These are phyloP conservation scores for Apostichopus parvimensis DNA, from an alignment of 35 echinoderm and acorn worm species.

Conservation along the genomic window DNA sequence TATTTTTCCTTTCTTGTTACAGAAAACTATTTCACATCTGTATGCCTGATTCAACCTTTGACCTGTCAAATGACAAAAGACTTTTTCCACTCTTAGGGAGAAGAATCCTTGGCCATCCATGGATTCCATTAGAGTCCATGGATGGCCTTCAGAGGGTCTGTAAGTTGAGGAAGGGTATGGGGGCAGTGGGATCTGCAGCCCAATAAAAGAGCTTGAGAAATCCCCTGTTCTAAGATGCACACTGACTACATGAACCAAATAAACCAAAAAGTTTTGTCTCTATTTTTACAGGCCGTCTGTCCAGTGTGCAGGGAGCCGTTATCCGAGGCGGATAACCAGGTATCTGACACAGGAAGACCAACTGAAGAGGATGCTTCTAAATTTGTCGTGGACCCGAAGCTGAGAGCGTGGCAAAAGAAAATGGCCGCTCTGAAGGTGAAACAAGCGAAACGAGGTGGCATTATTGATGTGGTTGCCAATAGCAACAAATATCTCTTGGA, in stretches of 20 bases:
- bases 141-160: no score
- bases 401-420: constrained; percentile 63
- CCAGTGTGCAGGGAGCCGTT: constrained; percentile 58
- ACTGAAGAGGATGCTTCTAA: neutral
- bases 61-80: no score
- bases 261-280: neutral
- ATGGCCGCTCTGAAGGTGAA: constrained; percentile 64
- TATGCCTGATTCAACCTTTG: no score
- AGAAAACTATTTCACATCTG: neutral
- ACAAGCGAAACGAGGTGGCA: constrained; percentile 78
- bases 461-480: constrained; percentile 90
- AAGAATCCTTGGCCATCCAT: no score
- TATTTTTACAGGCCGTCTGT: constrained; percentile 55
- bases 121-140: no score
- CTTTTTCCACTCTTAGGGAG: no score
- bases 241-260: no score
- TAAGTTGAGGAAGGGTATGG: no score
- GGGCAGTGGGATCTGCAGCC: no score
- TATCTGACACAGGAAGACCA: neutral
- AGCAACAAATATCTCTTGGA: constrained; percentile 86
- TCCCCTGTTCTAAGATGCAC: no score
- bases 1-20: neutral
- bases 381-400: constrained; percentile 4
- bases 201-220: no score
- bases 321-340: neutral